Conservation (phyloP, 2,888 invertebrate species). For the Lampropteryx suffumata region DNA sequence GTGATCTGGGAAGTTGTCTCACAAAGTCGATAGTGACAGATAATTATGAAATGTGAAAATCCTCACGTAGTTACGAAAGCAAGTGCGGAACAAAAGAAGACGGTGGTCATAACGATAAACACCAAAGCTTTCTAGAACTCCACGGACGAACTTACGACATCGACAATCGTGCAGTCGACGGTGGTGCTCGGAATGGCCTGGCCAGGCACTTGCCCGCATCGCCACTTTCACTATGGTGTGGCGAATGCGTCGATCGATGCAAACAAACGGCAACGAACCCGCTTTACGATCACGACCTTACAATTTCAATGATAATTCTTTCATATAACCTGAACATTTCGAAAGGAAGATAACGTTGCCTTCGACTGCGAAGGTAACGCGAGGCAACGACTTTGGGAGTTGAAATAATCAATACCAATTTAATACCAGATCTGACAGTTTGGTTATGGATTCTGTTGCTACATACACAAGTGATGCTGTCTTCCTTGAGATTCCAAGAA, state of each 20-base stretch:
- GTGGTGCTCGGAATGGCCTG: slow-evolving; percentile 12
- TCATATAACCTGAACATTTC: slow-evolving; percentile 24
- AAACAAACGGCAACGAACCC: slow-evolving; percentile 27
- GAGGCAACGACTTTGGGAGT: slow-evolving; percentile 20
- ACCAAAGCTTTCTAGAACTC: slow-evolving; percentile 70
- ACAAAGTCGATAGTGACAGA: too few species aligned
- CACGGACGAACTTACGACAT: slow-evolving; percentile 61
- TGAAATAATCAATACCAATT: too few species aligned
- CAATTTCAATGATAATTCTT: slow-evolving; percentile 41
- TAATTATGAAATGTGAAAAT: slow-evolving; percentile 31
- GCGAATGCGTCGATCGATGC: slow-evolving; percentile 39
- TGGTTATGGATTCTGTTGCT: too few species aligned
- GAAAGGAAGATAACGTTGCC: slow-evolving; percentile 13
- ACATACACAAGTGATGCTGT: too few species aligned
- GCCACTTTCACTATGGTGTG: slow-evolving; percentile 78
- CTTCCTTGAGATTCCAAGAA: too few species aligned
- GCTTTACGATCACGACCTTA: slow-evolving; percentile 42
- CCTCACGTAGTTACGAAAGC: slow-evolving; percentile 36
- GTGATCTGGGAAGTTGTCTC: too few species aligned
- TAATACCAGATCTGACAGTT: too few species aligned
- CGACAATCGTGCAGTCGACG: slow-evolving; percentile 33
- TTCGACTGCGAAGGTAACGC: slow-evolving; percentile 23
- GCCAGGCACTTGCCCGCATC: slow-evolving; percentile 33
- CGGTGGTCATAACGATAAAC: slow-evolving; percentile 53
- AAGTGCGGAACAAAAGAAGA: slow-evolving; percentile 42